Percentiles rank a stretch among this genome's conserved stretches.
phyloP scores from a whole-genome alignment of 92 coral and sea anemone species.

The Plumapathes pennacea region DNA sequence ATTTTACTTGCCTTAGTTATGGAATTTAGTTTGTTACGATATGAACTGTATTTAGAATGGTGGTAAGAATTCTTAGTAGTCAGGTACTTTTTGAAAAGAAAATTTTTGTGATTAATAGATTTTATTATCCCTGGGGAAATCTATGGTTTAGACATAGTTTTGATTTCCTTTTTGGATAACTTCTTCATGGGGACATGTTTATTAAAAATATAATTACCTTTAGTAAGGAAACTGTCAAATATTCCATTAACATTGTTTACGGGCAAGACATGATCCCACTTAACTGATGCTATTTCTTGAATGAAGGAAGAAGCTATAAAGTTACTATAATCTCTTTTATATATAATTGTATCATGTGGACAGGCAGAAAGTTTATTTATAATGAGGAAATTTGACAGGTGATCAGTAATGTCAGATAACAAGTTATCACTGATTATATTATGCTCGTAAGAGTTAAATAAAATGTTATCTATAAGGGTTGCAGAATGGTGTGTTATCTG shows the following conservation, averaged over 20 bases:
- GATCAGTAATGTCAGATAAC: constrained; percentile 39
- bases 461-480: constrained; percentile 61
- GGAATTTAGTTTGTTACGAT: constrained; percentile 21
- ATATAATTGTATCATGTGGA: not conserved
- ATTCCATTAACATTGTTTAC: constrained; percentile 23
- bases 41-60: constrained; percentile 16
- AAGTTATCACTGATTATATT: constrained; percentile 47
- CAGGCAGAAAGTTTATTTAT: constrained; percentile 7
- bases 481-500: constrained; percentile 51
- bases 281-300: constrained; percentile 8
- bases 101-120: constrained; percentile 32
- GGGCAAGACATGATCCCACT: constrained; percentile 14
- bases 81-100: constrained; percentile 11
- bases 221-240: constrained; percentile 37
- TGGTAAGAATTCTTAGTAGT: no score
- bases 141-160: constrained; percentile 47
- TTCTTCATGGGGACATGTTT: constrained; percentile 44
- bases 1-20: constrained; percentile 15
- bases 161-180: constrained; percentile 27
- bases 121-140: constrained; percentile 44
- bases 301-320: not conserved
- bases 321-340: constrained; percentile 6
- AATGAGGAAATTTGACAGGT: constrained; percentile 53
- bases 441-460: constrained; percentile 46
- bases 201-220: constrained; percentile 32